Evolutionary conservation across 2,888 invertebrate genomes (phyloP), one percentile per base, ranked within the genome.

Genomic region (Tanytarsus gracilentus): DNA sequence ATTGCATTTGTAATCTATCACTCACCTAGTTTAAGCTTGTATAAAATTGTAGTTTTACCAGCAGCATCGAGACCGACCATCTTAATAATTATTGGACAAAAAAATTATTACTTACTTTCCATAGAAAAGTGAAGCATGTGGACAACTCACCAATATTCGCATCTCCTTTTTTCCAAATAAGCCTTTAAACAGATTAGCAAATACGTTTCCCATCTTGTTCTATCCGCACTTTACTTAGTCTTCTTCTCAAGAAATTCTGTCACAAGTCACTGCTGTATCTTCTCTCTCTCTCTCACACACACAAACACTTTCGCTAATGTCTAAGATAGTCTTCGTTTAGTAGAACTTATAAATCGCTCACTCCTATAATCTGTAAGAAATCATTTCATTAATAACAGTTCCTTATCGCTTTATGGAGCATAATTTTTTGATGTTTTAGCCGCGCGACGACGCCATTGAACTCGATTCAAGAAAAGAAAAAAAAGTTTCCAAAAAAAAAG

Each of bases 121-220:
- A 44, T 4, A 44, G 18, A 21, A 21, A 18, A 21, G 14, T 9
- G 23, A 23, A 44, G n/a, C n/a, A 23, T 21, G 9, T 23, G 21
- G 16, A 23, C 23, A 58, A 48, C 58, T 58, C 26, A 58, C 58
- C 58, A 98, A 82, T 85, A 98, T 97, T 83, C 99, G 89, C 98
- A 99, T 98, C 83, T 99, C 97, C 76, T 97, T 98, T 81, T 98
- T 99, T 81, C 99, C 98, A 79, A 99, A 98, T 69, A 99, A 90
- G 82, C 96, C 92, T 84, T 94, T 94, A 81, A 99, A 98, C 77
- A 99, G 82, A 79, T 88, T 92, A 72, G 91, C 87, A 79, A 98
- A 94, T 78, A 93, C 85, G 81, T 93, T 94, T 80, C 98, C 97
- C 98, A 98, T 98, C 78, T 77, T 85, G 79, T 76, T 75, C n/a